Conservation (phyloP, 2,113 vertebrate genomes). For the Cochlearius cochlearius region DNA sequence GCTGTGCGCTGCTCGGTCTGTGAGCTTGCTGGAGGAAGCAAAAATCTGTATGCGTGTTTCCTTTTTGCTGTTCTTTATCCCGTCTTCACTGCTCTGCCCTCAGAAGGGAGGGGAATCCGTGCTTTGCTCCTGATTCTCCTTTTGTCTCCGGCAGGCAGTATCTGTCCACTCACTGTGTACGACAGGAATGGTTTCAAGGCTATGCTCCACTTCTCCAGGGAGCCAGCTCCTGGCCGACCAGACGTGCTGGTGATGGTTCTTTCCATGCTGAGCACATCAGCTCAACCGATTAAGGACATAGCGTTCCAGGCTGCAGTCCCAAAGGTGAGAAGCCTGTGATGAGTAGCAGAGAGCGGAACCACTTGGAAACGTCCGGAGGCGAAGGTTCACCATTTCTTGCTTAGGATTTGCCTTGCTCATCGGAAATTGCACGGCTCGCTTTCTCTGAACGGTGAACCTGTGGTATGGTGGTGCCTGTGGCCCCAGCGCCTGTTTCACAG, state of each 20-base stretch:
- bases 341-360: not conserved
- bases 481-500: not conserved
- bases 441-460: not conserved
- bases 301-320: constrained; percentile 85
- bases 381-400: not conserved
- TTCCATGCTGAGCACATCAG: constrained; percentile 85
- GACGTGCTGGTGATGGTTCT: constrained; percentile 80
- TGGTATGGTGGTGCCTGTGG: not conserved
- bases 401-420: not conserved
- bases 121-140: not conserved
- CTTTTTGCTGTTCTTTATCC: not conserved
- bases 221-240: constrained; percentile 62
- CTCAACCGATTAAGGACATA: constrained; percentile 76
- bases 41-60: not conserved
- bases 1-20: not conserved
- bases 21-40: not conserved
- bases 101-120: not conserved
- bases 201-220: constrained; percentile 84
- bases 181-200: constrained; percentile 79
- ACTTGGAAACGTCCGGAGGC: not conserved
- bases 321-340: constrained; percentile 74
- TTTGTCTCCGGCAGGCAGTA: constrained; percentile 68
- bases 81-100: not conserved
- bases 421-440: not conserved
- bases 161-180: constrained; percentile 77